Evolutionary conservation across 2,888 invertebrate genomes (phyloP).

Genomic region (Diplazon laetatorius): DNA sequence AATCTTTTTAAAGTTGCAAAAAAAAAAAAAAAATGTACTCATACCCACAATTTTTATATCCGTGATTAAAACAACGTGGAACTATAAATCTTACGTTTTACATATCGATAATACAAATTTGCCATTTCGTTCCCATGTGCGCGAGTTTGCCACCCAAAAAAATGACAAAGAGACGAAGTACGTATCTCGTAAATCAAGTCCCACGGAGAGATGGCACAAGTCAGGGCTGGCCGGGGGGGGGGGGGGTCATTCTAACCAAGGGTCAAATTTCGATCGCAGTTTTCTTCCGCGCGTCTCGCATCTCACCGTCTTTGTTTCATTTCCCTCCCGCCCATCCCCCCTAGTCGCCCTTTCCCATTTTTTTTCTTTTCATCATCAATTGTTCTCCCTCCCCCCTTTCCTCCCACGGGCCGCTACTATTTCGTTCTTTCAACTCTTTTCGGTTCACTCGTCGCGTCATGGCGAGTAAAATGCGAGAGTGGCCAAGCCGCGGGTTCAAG

Average conservation of each 20-base stretch:
- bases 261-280: conserved; percentile 54
- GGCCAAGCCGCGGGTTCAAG: conserved; percentile 63
- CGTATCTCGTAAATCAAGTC: conserved; percentile 60
- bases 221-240: too few relatives aligned
- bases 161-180: conserved; percentile 10
- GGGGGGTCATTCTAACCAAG: too few relatives aligned
- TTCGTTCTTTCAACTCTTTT: conserved; percentile 48
- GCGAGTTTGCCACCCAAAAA: background rate
- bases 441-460: conserved; percentile 55
- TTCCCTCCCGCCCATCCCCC: conserved; percentile 44
- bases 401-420: too few relatives aligned
- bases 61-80: too few relatives aligned
- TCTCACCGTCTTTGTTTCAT: conserved; percentile 52
- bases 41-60: too few relatives aligned
- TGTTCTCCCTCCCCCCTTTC: too few relatives aligned
- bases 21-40: too few relatives aligned
- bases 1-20: too few relatives aligned
- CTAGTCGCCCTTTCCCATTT: conserved; percentile 31
- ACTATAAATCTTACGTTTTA: background rate
- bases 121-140: background rate
- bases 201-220: too few relatives aligned
- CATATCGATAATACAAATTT: conserved; percentile 14
- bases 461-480: conserved; percentile 42
- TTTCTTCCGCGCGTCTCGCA: conserved; percentile 24
- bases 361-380: conserved; percentile 31